Base-by-base conservation (phyloP, 2,797 vertebrate genomes). In the Sebastes goodei region DNA sequence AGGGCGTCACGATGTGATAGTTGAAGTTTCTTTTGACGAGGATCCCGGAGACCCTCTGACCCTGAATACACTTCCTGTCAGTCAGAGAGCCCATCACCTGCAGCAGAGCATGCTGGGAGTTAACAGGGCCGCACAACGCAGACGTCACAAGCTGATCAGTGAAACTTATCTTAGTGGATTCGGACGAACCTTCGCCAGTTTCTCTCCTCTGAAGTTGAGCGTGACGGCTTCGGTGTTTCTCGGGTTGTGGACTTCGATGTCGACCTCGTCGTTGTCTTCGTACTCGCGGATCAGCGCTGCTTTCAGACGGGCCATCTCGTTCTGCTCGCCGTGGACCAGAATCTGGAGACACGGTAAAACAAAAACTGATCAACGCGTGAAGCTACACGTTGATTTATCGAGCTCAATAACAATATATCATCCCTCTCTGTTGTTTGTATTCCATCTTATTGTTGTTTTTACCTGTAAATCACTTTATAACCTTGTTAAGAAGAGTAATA, bases 11-110 rank as follows among this genome's bases (percentile, higher is more conserved):
- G 80, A 99, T 99, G 91, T 99, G 98, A 88, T 99, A 99, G 91
- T 97, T 99, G 92, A 99, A 99, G 95, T 99, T 98, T 74, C 97
- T 96, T 82, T 99, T 99, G 84, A 99, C 97, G 9, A 99, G 96
- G 87, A 99, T 99, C 72, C 98, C 98, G 7, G 98, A 99, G 79
- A 99, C 97, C 25, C 97, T 95, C 89, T 99, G 97, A 80, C 96
- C 97, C 93, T 99, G 98, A 65, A 93, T 91, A 78, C 97, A 97
- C 91, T 98, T 98, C 93, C 95, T 97, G 94, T 98, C 98, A 8
- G 97, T 97, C 90, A 99, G 96, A 46, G 91, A 96, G 25, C 98
- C 98, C 98, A 99, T 99, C 68, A 99, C 98, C 98, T 98, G 84
- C 71, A 79, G 71, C 75, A 86, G 17, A 89, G 87, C 82, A 92